Conservation (phyloP, 1,140 invertebrate species). For the Drosophila yakuba region DNA sequence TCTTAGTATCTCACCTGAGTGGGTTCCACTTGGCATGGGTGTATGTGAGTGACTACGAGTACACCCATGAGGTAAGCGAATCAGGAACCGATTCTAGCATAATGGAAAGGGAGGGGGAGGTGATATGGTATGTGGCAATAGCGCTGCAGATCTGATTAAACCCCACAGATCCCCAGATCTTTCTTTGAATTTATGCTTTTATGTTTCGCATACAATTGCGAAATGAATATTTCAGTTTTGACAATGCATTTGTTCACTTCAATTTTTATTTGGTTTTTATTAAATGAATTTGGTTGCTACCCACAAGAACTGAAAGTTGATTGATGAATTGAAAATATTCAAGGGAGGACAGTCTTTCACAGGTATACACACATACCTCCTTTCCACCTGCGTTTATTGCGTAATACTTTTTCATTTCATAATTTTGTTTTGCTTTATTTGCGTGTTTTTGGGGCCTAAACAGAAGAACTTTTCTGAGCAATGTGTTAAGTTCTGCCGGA, state of each 20-base stretch:
- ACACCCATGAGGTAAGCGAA: constrained; percentile 25
- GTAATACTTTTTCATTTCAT: constrained; percentile 30
- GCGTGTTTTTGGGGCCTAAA: background rate
- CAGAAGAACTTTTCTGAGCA: constrained; percentile 6
- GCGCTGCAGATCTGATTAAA: constrained; percentile 17
- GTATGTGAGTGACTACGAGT: constrained; percentile 37
- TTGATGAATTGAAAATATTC: background rate
- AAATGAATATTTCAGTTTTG: background rate
- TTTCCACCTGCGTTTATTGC: constrained; percentile 10
- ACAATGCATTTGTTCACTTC: too few species aligned
- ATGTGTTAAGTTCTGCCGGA: constrained; percentile 17
- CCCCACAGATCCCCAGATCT: background rate
- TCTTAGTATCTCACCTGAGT: constrained; percentile 40
- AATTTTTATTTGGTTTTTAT: too few species aligned
- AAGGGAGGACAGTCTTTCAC: background rate
- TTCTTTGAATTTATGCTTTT: background rate
- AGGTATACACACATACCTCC: too few species aligned
- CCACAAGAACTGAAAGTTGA: too few species aligned
- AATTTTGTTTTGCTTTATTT: constrained; percentile 2
- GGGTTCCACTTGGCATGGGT: constrained; percentile 10
- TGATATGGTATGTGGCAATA: constrained; percentile 29
- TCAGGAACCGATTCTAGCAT: constrained; percentile 1
- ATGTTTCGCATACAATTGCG: too few species aligned
- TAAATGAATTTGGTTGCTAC: too few species aligned
- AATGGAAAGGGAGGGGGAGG: constrained; percentile 5